Base-by-base conservation (phyloP, 2,113 vertebrate species). In the Oreochromis spilurus region DNA sequence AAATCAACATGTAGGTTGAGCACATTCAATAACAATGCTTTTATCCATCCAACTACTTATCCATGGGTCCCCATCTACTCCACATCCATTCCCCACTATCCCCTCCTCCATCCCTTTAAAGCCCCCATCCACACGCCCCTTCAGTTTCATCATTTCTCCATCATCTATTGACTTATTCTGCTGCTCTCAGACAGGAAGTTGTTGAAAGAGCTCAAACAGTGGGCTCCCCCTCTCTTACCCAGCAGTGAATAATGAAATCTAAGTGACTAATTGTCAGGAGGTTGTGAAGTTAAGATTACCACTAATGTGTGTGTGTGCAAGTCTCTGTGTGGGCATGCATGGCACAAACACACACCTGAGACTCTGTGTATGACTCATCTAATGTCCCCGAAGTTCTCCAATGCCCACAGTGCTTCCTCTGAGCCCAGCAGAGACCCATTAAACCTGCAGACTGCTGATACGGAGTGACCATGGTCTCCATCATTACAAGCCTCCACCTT, bases 201-300 rank as follows among this genome's bases (percentile, higher is more conserved):
- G 79, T 45, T 48, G 83, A 90, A 88, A 48, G 50, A 60, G 79
- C 88, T 88, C 50, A 80, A 93, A 90, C 81, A 75, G 90, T 84
- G 84, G 82, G 86, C 88, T 88, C 80, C 31, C 31, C 62, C 81
- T 92, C 87, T 87, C 52, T 72, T n/a, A 67, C 80, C 80, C 84
- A 87, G 89, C 53, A 12, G 70, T 91, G 87, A 86, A 93, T 93
- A 93, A 94, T 93, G 90, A 86, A 93, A 91, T 93, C 91, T 91
- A 81, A 81, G 72, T 80, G 88, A 88, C 85, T 89, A 90, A 92
- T 90, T 93, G 88, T 85, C 82, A 85, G 87, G 79, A 92, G 17
- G 67, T 57, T 53, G 82, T 12, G 8, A 70, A 80, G 84, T 89
- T 91, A 84, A 91, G 87, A 85, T 21, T 85, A 81, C 55, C 5